A percentile compares a stretch with the other conserved stretches of the same genome.
phyloP scores from a whole-genome alignment of 2,113 vertebrate genomes.

The Mirounga angustirostris region DNA sequence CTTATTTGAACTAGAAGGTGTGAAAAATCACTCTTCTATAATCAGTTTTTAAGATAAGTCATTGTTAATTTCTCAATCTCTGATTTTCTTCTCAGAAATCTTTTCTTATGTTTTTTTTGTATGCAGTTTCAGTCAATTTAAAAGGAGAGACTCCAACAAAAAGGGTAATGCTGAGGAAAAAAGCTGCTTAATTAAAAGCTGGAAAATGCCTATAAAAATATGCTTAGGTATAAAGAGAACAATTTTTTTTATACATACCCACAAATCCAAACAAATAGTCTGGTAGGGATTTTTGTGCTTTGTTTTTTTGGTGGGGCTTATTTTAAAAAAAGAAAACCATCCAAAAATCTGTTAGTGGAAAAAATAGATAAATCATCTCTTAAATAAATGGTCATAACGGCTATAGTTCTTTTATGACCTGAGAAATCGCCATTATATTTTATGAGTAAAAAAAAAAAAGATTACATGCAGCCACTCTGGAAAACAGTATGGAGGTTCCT shows the following conservation, averaged over 20 bases:
- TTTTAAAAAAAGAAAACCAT: background rate
- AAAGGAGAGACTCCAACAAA: constrained; percentile 1
- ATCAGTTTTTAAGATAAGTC: constrained; percentile 8
- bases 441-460: constrained; percentile 6
- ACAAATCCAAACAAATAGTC: constrained; percentile 22
- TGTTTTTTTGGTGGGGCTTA: background rate
- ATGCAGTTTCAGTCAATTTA: background rate
- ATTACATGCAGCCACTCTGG: background rate
- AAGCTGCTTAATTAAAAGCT: background rate
- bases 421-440: constrained; percentile 29
- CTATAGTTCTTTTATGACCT: background rate
- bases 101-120: constrained; percentile 1
- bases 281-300: background rate
- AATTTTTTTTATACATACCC: background rate
- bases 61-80: background rate
- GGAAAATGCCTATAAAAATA: constrained; percentile 35
- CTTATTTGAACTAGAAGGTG: background rate
- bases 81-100: background rate
- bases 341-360: background rate
- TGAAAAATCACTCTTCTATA: background rate
- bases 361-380: constrained; percentile 14
- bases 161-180: constrained; percentile 14
- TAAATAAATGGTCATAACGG: constrained; percentile 24
- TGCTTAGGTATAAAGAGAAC: background rate
- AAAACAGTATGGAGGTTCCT: no score